phyloP scores from a whole-genome alignment of 2,888 invertebrate species.

The Asteroscopus sphinx region DNA sequence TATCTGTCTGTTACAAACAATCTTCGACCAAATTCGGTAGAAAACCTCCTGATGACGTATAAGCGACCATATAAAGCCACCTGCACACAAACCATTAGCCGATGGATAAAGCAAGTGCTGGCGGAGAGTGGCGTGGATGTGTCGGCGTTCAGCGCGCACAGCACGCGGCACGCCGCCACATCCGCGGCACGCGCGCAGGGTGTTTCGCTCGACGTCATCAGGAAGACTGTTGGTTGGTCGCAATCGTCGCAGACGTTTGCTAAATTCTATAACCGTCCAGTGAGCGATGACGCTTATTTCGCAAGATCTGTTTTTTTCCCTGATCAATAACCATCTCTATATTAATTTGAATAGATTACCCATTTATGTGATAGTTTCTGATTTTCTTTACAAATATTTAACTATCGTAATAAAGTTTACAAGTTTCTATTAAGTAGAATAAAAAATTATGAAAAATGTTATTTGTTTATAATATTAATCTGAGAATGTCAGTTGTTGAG shows the following conservation, averaged over 20 bases:
- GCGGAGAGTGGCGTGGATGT: slow-evolving; percentile 2
- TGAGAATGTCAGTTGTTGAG: not conserved
- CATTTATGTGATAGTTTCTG: too few species aligned
- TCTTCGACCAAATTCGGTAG: slow-evolving; percentile 1
- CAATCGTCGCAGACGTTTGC: slow-evolving; percentile 1
- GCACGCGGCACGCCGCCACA: slow-evolving; percentile 4
- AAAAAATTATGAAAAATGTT: too few species aligned
- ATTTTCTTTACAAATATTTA: too few species aligned
- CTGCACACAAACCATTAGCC: slow-evolving; percentile 1
- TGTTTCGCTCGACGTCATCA: not conserved
- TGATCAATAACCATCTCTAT: not conserved
- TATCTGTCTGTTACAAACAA: slow-evolving; percentile 12
- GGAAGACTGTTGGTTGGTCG: slow-evolving; percentile 3
- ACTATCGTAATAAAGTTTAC: too few species aligned
- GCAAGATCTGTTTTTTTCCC: slow-evolving; percentile 1
- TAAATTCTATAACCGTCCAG: slow-evolving; percentile 1
- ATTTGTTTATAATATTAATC: too few species aligned
- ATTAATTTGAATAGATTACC: too few species aligned
- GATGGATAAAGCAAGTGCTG: slow-evolving; percentile 3
- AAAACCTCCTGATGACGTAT: slow-evolving; percentile 11
- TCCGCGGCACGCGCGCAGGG: not conserved
- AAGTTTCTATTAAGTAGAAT: not conserved
- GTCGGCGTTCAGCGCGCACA: not conserved
- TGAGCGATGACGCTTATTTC: slow-evolving; percentile 1
- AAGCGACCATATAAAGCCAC: slow-evolving; percentile 1